These are phyloP conservation scores for Diplazon laetatorius DNA, from an alignment of 2,888 invertebrate species.

Conservation along the genomic window DNA sequence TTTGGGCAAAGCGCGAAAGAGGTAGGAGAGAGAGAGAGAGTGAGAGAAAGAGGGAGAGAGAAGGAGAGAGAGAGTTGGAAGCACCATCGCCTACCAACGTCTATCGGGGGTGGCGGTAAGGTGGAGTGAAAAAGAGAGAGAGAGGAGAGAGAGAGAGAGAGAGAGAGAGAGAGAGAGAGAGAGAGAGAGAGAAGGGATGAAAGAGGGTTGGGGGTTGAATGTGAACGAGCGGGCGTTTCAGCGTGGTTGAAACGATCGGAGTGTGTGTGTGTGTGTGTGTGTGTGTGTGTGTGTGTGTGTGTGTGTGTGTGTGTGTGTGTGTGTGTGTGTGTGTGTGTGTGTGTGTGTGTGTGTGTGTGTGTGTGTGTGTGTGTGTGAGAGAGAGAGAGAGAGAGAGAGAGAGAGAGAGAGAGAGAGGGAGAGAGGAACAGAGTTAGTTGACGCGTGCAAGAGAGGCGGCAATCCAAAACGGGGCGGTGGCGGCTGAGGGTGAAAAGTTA, in stretches of 20 bases:
- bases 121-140: neutral
- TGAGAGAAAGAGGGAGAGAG: too few relatives aligned
- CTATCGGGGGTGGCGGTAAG: conserved; percentile 26
- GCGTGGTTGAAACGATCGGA: too few relatives aligned
- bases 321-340: too few relatives aligned
- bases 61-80: too few relatives aligned
- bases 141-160: conserved; percentile 24
- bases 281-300: too few relatives aligned
- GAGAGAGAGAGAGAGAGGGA: too few relatives aligned
- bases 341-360: too few relatives aligned
- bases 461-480: neutral
- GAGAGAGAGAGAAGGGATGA: conserved; percentile 7
- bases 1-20: conserved; percentile 69
- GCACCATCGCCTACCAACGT: conserved; percentile 43
- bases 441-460: conserved; percentile 6
- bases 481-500: conserved; percentile 49
- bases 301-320: too few relatives aligned
- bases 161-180: conserved; percentile 24
- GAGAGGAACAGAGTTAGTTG: neutral
- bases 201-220: conserved; percentile 33
- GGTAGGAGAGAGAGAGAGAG: conserved; percentile 51
- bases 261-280: too few relatives aligned
- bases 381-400: too few relatives aligned
- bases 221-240: conserved; percentile 20
- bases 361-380: too few relatives aligned